A percentile compares a stretch with the other conserved stretches of the same genome.
Conservation (phyloP, 2,113 vertebrate genomes). For the Tyrannus savana region DNA sequence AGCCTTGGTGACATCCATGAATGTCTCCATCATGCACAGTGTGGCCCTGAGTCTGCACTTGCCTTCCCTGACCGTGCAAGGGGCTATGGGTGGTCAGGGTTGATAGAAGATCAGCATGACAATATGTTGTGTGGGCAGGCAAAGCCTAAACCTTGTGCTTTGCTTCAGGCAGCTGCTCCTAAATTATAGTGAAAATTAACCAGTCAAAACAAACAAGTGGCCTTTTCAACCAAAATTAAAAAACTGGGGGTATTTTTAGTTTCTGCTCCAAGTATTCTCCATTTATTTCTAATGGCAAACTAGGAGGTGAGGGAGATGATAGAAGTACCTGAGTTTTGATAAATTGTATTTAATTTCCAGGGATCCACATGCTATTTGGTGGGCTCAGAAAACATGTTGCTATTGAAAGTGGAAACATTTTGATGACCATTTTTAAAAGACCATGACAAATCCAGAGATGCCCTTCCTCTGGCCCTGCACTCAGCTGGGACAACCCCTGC, state of each 20-base stretch:
- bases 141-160: neutral
- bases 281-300: neutral
- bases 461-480: neutral
- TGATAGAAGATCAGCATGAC: neutral
- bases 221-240: neutral
- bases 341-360: neutral
- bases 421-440: neutral
- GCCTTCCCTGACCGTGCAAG: neutral
- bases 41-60: neutral
- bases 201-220: neutral
- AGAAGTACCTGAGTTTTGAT: neutral
- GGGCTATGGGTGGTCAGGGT: neutral
- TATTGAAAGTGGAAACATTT: neutral
- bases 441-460: neutral
- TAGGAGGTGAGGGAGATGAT: neutral
- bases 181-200: neutral
- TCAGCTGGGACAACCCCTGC: neutral
- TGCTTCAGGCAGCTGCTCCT: neutral
- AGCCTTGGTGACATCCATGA: neutral
- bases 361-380: neutral
- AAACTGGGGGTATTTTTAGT: neutral
- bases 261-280: neutral
- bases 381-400: neutral
- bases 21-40: neutral
- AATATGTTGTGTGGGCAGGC: neutral